Evolutionary conservation across 1,140 invertebrate species (phyloP), one percentile per base, ranked within the genome.

Genomic region (Eueides isabella): DNA sequence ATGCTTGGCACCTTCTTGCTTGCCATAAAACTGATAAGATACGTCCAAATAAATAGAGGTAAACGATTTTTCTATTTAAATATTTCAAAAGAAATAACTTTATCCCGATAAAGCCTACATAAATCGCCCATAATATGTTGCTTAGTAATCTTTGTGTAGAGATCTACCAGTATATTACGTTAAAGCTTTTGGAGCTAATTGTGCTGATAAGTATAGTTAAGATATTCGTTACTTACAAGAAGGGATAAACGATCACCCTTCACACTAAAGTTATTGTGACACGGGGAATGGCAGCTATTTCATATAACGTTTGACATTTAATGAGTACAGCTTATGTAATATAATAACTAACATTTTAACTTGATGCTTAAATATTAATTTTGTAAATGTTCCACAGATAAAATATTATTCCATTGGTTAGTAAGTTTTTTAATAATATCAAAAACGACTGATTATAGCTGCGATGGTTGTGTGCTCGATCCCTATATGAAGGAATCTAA

Each of bases 11-110:
- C 82, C 82, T 85, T 75, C 70, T 66, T 70, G 75, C 75, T 41
- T 78, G 71, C 78, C 44, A 80, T 84, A 84, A 83, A 82, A 73
- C 61, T 74, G 81, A 83, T 85, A 85, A 83, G 73, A 79, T 73
- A 79, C 71, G 62, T 71, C 55, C 77, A 80, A 85, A 88, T 86
- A 88, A 89, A 84, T 83, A 82, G 79, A 75, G 81, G 70, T 81
- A 72, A 85, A 84, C 79, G 83, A 78, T 85, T 83, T 5, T 82
- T 77, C 81, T 83, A 86, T 84, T 85, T 80, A 82, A 85, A 85
- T 90, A 86, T 85, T 81, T 84, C 67, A 75, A 85, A 82, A 80
- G 77, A 80, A 80, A 84, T 79, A 79, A 73, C 76, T 81, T 71
- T 69, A 74, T 68, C 67, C 67, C 61, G 87, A 89, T 89, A 88